Evolutionary conservation across 2,797 vertebrate species (phyloP), one percentile per base, ranked within the genome.

Genomic region (Merluccius polli): DNA sequence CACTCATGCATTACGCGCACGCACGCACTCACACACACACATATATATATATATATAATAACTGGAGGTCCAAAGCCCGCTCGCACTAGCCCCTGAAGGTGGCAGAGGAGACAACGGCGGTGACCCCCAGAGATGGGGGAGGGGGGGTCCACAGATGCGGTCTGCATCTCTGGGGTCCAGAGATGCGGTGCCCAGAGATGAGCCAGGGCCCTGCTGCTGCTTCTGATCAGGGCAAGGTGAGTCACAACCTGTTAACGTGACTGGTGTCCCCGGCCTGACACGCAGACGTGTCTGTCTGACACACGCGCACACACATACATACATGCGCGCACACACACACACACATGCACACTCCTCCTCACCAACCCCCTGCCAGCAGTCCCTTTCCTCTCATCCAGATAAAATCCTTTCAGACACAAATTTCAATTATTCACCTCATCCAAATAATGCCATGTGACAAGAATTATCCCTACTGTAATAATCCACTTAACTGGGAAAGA

Each of bases 401-500:
- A 92, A 94, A 94, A 95, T 95, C 90, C 94, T 94, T 95, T 94
- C 94, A 94, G 94, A 95, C 94, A 95, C 92, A 94, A 94, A 94
- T 95, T 94, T 95, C 93, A 95, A 95, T 95, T 94, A 95, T 95
- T 95, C 94, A 95, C 94, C 92, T 94, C 93, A 92, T 95, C 94
- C 93, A 94, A 94, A 94, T 95, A 95, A 95, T 94, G 93, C 92
- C 92, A 93, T 94, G 93, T 95, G 94, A 95, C 94, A 95, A 93
- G 93, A 95, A 94, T 95, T 95, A 95, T 94, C 92, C 93, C 91
- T 92, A 91, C 93, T 94, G 93, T 94, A 94, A 94, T 94, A 95
- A 95, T 95, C 94, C 94, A 95, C 94, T 94, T 95, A 95, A 95
- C 93, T 94, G 92, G 91, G 90, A 94, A 95, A 94, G 93, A 94